Base-by-base conservation (phyloP, 53 echinoderm and acorn worm species). In the Paelopatides confundens region DNA sequence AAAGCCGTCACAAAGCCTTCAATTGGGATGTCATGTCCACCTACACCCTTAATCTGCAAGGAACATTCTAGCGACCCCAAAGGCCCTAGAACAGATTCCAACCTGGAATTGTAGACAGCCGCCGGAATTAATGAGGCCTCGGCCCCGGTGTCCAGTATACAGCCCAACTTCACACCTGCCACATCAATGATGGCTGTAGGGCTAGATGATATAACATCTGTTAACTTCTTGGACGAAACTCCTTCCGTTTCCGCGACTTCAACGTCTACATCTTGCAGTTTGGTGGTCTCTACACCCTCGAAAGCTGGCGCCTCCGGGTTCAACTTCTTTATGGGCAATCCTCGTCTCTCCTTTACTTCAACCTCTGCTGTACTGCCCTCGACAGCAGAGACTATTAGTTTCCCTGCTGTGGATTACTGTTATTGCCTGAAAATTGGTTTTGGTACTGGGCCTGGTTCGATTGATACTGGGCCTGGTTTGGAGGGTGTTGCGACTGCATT, bases 61-160 rank as follows among this genome's bases (percentile, higher is more conserved):
- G 78, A 39, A 7, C 12, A 3, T 26, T 35, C 39, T 1, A 78
- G 32, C 3, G 34, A 6, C 11, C 35, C 70, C 70, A 69, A 69
- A 14, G 51, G 78, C 12, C 78, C 78, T n/a, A 77, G 48, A 26
- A 23, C 29, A 8, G 36, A 9, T 51, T 77, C 66, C 34, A 86
- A 65, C 27, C 77, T 50, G 0, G 85, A 64, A 31, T 65, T 51
- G 65, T 77, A 90, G 17, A 90, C 65, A 10, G 71, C 32, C 0
- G 90, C 76, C 2, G 90, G 86, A 40, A 90, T 63, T 3, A 90
- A 21, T 0, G 90, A 90, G 3, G 90, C 86, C 21, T 77, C 90
- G 2, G 86, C 90, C 14, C 68, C 36, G 15, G 68, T 32, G 68
- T 34, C 32, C 31, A 68, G 28, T 14, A 67, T 29, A 29, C 90